Base-by-base conservation (phyloP, 2,888 invertebrate species). In the Apamea crenata region DNA sequence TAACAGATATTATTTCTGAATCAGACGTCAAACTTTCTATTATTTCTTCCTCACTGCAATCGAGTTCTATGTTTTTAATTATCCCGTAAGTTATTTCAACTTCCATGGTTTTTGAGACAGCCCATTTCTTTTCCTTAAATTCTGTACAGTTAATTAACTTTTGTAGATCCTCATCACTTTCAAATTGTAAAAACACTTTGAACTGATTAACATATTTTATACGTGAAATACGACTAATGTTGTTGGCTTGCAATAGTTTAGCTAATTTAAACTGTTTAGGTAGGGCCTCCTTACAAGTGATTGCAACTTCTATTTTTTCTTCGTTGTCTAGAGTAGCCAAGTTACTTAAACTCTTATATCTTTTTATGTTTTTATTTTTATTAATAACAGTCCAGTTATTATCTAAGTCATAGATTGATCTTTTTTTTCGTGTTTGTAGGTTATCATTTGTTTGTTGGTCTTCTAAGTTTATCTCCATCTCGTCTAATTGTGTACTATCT, bases 301-400 rank as follows among this genome's bases (percentile, higher is more conserved):
- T 65, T 65, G 65, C 21, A 36, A 66, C 66, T 36, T 66, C 25
- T 25, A 66, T 66, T 66, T 66, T 66, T 14, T 36, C 66, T 40
- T 66, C 66, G 32, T 29, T 32, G 32, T 32, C 21, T 65, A 12
- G 65, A 36, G 18, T 61, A 29, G 29, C 8, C 29, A 61, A 7
- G 59, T 53, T 53, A 53, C 21, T 53, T 53, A 53, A 53, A 21
- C 53, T 53, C n/a, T 61, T 61, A 7, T 61, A 61, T 16, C 59
- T 61, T n/a, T 61, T 61, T 2, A n/a, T 63, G 63, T 63, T 63
- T 63, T 63, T 29, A 63, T 29, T 63, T 29, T 29, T 63, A 3
- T 63, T 63, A 18, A 63, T 18, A 18, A 63, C 18, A 18, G 61
- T 63, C 50, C 50, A 50, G 50, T 50, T 50, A 50, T 50, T 18